A percentile compares a stretch with the other conserved stretches of the same genome.
phyloP scores from a whole-genome alignment of 2,888 invertebrate species.

The Drosophila koepferae region DNA sequence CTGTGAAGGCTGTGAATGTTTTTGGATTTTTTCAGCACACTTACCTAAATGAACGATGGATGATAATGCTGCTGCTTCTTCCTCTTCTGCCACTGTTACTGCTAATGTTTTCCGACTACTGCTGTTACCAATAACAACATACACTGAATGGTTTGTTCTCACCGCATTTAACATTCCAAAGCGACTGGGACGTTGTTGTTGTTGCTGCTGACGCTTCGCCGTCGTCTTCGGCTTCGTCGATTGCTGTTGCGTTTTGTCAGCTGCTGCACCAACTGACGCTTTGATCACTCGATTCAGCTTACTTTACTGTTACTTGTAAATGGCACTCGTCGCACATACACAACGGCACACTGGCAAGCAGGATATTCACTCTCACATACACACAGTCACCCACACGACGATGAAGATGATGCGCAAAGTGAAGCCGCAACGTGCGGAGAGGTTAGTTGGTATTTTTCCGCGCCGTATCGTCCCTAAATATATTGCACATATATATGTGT shows the following conservation, averaged over 20 bases:
- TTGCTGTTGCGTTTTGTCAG: conserved; percentile 36
- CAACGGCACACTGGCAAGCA: conserved; percentile 31
- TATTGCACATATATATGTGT: conserved; percentile 54
- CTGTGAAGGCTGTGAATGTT: not conserved
- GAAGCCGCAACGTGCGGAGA: conserved; percentile 55
- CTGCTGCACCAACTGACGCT: conserved; percentile 36
- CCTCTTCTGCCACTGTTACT: conserved; percentile 64
- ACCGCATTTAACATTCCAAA: conserved; percentile 85
- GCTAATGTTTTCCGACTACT: conserved; percentile 72
- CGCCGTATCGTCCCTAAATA: conserved; percentile 72
- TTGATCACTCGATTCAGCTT: conserved; percentile 31
- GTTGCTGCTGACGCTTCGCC: conserved; percentile 24
- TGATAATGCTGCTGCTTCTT: conserved; percentile 69
- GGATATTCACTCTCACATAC: conserved; percentile 43
- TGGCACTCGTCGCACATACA: conserved; percentile 37
- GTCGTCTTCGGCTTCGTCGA: conserved; percentile 41
- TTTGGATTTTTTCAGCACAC: conserved; percentile 17
- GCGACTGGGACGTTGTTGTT: conserved; percentile 69
- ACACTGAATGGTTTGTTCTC: conserved; percentile 83
- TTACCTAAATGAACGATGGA: conserved; percentile 77
- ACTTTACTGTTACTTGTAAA: conserved; percentile 47
- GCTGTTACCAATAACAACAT: conserved; percentile 80
- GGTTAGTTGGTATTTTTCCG: conserved; percentile 76
- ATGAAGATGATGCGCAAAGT: conserved; percentile 56
- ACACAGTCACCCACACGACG: conserved; percentile 26